These are phyloP conservation scores for Volucella bombylans DNA, from an alignment of 2,888 invertebrate genomes.

Conservation along the genomic window DNA sequence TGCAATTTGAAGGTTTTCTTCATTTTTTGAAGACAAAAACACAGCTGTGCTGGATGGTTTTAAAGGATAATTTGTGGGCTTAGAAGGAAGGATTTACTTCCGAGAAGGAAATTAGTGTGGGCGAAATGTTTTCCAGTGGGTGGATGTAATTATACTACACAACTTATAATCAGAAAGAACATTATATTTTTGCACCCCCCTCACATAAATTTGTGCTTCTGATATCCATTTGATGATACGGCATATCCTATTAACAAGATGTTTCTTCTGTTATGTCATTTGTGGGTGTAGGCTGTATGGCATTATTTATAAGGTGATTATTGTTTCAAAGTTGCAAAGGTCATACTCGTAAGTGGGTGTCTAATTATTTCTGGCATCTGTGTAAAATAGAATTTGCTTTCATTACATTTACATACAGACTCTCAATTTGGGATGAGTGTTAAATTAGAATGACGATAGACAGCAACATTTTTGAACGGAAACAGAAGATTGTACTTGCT, in stretches of 20 bases:
- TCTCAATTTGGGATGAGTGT: too few relatives aligned
- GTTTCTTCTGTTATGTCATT: too few relatives aligned
- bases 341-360: not conserved
- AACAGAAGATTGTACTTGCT: too few relatives aligned
- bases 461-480: too few relatives aligned
- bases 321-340: not conserved
- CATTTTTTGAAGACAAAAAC: not conserved
- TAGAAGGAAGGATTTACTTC: slow-evolving; percentile 6
- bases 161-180: not conserved
- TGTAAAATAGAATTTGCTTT: too few relatives aligned
- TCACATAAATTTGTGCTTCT: not conserved
- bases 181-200: not conserved
- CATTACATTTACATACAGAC: too few relatives aligned
- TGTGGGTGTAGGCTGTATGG: too few relatives aligned
- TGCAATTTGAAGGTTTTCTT: slow-evolving; percentile 50
- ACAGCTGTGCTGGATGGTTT: not conserved
- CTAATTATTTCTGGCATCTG: too few relatives aligned
- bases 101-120: slow-evolving; percentile 5
- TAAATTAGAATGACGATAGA: too few relatives aligned
- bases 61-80: slow-evolving; percentile 9
- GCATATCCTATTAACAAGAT: too few relatives aligned
- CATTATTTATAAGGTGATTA: too few relatives aligned
- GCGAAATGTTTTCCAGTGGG: not conserved
- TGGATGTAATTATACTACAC: not conserved
- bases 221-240: not conserved